These are phyloP conservation scores for Drosophila monieri DNA, from an alignment of 2,888 invertebrate genomes.

Conservation along the genomic window DNA sequence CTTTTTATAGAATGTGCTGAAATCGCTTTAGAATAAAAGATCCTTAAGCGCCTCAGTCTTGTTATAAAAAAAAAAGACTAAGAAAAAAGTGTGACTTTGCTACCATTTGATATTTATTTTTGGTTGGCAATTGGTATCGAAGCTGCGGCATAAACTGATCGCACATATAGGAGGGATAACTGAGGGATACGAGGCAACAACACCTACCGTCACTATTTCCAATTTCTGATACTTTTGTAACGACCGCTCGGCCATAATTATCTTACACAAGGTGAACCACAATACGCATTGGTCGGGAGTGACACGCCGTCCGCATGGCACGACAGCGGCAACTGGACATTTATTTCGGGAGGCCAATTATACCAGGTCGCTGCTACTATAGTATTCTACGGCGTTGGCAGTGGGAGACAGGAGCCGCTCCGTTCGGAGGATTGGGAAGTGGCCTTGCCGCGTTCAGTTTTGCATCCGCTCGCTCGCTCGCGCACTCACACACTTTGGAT, in stretches of 20 bases:
- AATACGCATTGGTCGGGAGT: slow-evolving; percentile 84
- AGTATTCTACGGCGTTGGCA: not conserved
- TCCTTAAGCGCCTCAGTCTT: no score
- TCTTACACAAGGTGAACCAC: slow-evolving; percentile 84
- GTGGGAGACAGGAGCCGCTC: slow-evolving; percentile 2
- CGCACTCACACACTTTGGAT: not conserved
- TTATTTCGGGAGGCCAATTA: slow-evolving; percentile 57
- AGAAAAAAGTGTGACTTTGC: no score
- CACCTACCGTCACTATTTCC: slow-evolving; percentile 84
- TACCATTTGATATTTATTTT: not conserved
- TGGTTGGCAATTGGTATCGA: not conserved
- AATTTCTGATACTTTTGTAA: slow-evolving; percentile 83
- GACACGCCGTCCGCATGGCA: slow-evolving; percentile 83
- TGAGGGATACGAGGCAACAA: slow-evolving; percentile 22
- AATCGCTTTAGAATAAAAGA: no score
- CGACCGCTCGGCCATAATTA: slow-evolving; percentile 85
- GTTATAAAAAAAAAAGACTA: no score
- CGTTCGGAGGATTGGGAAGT: slow-evolving; percentile 12
- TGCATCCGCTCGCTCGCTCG: slow-evolving; percentile 4
- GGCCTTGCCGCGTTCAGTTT: not conserved
- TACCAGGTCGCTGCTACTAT: slow-evolving; percentile 2
- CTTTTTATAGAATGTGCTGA: no score
- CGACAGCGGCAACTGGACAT: slow-evolving; percentile 77
- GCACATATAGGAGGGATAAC: not conserved
- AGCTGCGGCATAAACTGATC: not conserved